phyloP scores from a whole-genome alignment of 2,888 invertebrate species.

The Phengaris alcon region DNA sequence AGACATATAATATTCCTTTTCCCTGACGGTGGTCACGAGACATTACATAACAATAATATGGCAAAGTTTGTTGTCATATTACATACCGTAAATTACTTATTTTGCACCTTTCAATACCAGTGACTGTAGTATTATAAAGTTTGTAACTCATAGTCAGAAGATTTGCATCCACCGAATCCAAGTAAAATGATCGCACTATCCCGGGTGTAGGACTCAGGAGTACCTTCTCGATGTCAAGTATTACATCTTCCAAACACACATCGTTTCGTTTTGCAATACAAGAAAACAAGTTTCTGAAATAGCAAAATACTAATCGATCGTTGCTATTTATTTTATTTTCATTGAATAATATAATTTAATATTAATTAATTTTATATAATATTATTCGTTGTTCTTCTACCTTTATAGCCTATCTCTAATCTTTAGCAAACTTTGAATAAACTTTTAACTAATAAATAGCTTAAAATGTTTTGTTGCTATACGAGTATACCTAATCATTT shows the following conservation, averaged over 20 bases:
- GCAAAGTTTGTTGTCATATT: background rate
- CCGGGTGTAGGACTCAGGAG: background rate
- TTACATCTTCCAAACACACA: background rate
- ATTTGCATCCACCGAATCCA: conserved; percentile 23
- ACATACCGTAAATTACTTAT: conserved; percentile 18
- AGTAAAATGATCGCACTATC: conserved; percentile 10
- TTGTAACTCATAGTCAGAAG: conserved; percentile 20
- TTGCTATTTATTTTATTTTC: too few species aligned
- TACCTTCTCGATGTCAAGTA: background rate
- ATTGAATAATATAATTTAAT: too few species aligned
- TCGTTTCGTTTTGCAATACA: conserved; percentile 2
- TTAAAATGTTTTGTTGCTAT: too few species aligned
- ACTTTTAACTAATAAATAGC: too few species aligned
- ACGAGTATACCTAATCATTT: too few species aligned
- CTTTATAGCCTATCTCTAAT: too few species aligned
- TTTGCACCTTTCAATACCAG: conserved; percentile 18
- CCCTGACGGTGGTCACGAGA: too few species aligned
- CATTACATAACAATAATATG: too few species aligned
- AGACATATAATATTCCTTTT: too few species aligned
- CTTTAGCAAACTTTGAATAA: too few species aligned
- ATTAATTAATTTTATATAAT: too few species aligned
- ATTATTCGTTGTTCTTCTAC: too few species aligned
- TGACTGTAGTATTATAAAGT: conserved; percentile 3
- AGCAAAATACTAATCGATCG: background rate
- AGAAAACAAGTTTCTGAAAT: conserved; percentile 1